Percentiles rank a stretch among this genome's conserved stretches.
Conservation (phyloP, 1,140 invertebrate species). For the Dinoponera quadriceps region DNA sequence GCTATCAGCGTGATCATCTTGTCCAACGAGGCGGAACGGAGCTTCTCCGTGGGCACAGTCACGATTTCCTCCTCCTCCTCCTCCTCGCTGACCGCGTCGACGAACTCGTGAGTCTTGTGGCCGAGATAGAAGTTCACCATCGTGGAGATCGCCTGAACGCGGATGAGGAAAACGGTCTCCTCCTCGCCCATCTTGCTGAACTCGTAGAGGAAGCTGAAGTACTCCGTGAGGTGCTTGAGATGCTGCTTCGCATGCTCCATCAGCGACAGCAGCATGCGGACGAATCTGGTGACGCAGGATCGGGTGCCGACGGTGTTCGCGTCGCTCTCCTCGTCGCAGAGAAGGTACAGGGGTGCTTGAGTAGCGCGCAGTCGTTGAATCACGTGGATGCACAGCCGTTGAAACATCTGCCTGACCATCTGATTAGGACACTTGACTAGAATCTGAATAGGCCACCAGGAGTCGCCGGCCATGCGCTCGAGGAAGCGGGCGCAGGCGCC, state of each 20-base stretch:
- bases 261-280: slow-evolving; percentile 94
- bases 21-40: slow-evolving; percentile 95
- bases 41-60: slow-evolving; percentile 90
- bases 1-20: slow-evolving; percentile 98
- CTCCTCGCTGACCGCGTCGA: slow-evolving; percentile 90
- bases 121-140: slow-evolving; percentile 97
- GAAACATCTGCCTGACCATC: slow-evolving; percentile 97
- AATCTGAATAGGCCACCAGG: slow-evolving; percentile 98
- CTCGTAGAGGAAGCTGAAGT: slow-evolving; percentile 96
- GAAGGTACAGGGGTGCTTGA: slow-evolving; percentile 81
- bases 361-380: slow-evolving; percentile 92
- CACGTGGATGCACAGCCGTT: slow-evolving; percentile 96
- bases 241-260: slow-evolving; percentile 96
- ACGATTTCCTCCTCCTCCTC: slow-evolving; percentile 93
- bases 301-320: slow-evolving; percentile 90
- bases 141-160: slow-evolving; percentile 94
- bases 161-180: slow-evolving; percentile 94
- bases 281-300: slow-evolving; percentile 96
- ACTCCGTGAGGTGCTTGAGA: slow-evolving; percentile 95
- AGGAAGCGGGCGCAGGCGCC: slow-evolving; percentile 97
- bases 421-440: slow-evolving; percentile 98
- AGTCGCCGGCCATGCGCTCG: slow-evolving; percentile 95
- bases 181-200: slow-evolving; percentile 98
- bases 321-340: slow-evolving; percentile 84
- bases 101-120: slow-evolving; percentile 90